phyloP scores from a whole-genome alignment of 2,797 vertebrate species.

The Amphiprion clarkii region DNA sequence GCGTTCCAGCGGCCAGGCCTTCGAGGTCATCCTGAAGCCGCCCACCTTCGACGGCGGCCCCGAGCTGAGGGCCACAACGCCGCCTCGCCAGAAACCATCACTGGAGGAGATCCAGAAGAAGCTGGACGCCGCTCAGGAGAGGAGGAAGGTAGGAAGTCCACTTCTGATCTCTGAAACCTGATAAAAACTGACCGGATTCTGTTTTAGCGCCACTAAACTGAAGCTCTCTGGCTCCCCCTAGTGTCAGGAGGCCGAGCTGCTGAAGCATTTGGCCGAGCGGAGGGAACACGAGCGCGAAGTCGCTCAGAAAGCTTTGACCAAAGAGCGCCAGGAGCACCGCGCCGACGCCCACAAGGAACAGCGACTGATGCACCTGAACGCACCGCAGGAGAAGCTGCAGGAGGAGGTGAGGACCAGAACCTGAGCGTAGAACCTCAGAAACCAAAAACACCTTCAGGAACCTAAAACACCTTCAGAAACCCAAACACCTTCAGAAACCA shows the following conservation, averaged over 20 bases:
- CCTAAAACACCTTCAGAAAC: too few species aligned
- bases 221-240: slow-evolving; percentile 56
- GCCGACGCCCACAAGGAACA: slow-evolving; percentile 93
- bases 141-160: slow-evolving; percentile 84
- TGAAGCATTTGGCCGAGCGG: slow-evolving; percentile 93
- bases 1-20: slow-evolving; percentile 93
- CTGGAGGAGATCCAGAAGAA: slow-evolving; percentile 97
- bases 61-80: slow-evolving; percentile 91
- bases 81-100: slow-evolving; percentile 91
- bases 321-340: slow-evolving; percentile 91
- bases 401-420: slow-evolving; percentile 86
- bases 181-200: not conserved
- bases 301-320: slow-evolving; percentile 94
- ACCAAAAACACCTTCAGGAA: not conserved
- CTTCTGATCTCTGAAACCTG: not conserved
- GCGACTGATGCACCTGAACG: slow-evolving; percentile 89
- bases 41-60: slow-evolving; percentile 92
- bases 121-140: slow-evolving; percentile 92
- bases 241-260: slow-evolving; percentile 95
- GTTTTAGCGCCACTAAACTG: not conserved
- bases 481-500: not conserved
- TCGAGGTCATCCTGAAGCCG: slow-evolving; percentile 96
- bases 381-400: slow-evolving; percentile 86
- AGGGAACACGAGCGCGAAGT: slow-evolving; percentile 93
- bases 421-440: too few species aligned